Percentiles rank a stretch among this genome's conserved stretches.
These are phyloP conservation scores for Liparis tanakae DNA, from an alignment of 2,797 vertebrate genomes.

Conservation along the genomic window DNA sequence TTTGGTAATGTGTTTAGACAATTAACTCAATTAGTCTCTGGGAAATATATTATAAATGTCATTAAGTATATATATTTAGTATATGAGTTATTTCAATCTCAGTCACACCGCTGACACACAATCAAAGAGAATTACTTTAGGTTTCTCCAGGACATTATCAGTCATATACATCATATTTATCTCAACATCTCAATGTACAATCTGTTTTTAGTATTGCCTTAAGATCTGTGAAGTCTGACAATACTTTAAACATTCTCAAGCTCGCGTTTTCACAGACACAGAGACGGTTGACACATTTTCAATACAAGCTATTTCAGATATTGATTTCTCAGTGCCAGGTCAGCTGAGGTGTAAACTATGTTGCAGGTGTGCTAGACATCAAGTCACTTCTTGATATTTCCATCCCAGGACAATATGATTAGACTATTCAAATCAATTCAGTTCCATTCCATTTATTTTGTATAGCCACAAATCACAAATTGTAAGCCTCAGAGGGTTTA, in stretches of 20 bases:
- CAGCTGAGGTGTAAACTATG: slow-evolving; percentile 10
- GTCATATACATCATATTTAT: slow-evolving; percentile 43
- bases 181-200: slow-evolving; percentile 25
- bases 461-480: too few relatives aligned
- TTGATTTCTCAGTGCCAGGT: neutral
- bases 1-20: slow-evolving; percentile 31
- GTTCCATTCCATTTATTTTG: too few relatives aligned
- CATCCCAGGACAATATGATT: neutral
- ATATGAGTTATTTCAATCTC: slow-evolving; percentile 26
- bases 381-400: slow-evolving; percentile 18
- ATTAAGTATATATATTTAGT: neutral
- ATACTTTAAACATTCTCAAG: slow-evolving; percentile 49
- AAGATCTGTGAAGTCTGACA: slow-evolving; percentile 22
- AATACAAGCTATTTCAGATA: slow-evolving; percentile 12
- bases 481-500: too few relatives aligned
- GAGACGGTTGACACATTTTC: slow-evolving; percentile 31
- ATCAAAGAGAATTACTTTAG: slow-evolving; percentile 11
- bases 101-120: slow-evolving; percentile 1
- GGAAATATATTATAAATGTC: slow-evolving; percentile 3
- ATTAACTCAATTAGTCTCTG: slow-evolving; percentile 6
- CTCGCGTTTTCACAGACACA: slow-evolving; percentile 63
- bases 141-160: slow-evolving; percentile 14
- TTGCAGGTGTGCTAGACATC: slow-evolving; percentile 13
- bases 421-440: neutral
- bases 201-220: slow-evolving; percentile 26